A percentile compares a stretch with the other conserved stretches of the same genome.
phyloP scores from a whole-genome alignment of 2,888 invertebrate species.

The Uloborus plumipes region DNA sequence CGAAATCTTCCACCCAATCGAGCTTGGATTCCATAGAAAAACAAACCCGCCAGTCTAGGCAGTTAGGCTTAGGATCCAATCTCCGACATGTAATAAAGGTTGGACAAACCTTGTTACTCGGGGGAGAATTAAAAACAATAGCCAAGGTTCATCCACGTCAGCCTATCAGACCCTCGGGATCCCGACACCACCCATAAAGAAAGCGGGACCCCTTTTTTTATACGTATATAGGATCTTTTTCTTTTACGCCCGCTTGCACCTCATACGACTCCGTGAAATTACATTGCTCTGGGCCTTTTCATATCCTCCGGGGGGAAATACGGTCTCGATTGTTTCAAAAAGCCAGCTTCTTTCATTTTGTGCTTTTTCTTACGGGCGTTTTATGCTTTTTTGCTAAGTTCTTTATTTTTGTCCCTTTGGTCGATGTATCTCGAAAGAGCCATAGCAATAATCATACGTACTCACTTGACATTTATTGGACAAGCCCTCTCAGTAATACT shows the following conservation, averaged over 20 bases:
- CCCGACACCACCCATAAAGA: conserved; percentile 53
- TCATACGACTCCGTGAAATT: conserved; percentile 45
- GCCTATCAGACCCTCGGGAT: conserved; percentile 38
- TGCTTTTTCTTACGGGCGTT: conserved; percentile 3
- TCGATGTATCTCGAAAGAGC: conserved; percentile 33
- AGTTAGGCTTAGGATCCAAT: conserved; percentile 61
- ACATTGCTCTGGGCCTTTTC: conserved; percentile 42
- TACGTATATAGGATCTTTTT: conserved; percentile 19
- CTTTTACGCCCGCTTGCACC: conserved; percentile 50
- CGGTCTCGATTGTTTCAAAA: conserved; percentile 58
- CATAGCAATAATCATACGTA: conserved; percentile 46
- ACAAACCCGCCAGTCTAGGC: conserved; percentile 44
- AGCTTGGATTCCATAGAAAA: conserved; percentile 51
- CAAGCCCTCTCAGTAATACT: no score
- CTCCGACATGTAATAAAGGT: conserved; percentile 64
- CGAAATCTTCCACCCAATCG: conserved; percentile 58
- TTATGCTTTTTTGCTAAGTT: conserved; percentile 9
- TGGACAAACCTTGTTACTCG: conserved; percentile 53
- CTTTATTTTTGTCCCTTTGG: conserved; percentile 11
- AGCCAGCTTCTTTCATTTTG: conserved; percentile 38
- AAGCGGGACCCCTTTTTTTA: conserved; percentile 25
- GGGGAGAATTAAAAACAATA: conserved; percentile 64
- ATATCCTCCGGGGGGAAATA: conserved; percentile 54
- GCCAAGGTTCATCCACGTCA: conserved; percentile 55
- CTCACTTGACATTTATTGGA: conserved; percentile 12